Evolutionary conservation across 2,888 invertebrate genomes (phyloP).

Genomic region (Cerastis rubricosa): DNA sequence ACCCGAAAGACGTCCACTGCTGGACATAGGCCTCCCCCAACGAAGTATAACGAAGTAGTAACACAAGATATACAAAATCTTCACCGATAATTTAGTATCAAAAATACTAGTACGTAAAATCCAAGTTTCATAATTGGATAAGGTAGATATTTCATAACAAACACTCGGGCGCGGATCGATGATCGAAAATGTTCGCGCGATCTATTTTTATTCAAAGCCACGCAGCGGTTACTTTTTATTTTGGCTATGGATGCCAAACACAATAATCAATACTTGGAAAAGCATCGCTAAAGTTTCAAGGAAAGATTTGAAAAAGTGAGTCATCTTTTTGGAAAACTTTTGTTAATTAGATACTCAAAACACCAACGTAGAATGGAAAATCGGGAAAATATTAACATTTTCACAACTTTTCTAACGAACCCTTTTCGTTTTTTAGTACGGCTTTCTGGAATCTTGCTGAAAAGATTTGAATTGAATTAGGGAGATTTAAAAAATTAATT

Average conservation of each 20-base stretch:
- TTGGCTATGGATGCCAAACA: conserved; percentile 34
- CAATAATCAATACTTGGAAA: conserved; percentile 31
- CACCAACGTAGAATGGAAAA: not conserved
- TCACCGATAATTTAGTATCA: not conserved
- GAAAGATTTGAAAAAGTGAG: conserved; percentile 1
- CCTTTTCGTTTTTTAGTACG: conserved; percentile 36
- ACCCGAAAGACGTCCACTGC: no score
- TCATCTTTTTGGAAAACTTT: not conserved
- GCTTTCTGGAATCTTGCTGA: not conserved
- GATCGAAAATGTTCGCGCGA: conserved; percentile 13
- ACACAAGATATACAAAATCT: not conserved
- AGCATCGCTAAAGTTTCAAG: conserved; percentile 1
- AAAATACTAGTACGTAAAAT: not conserved
- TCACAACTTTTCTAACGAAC: conserved; percentile 21
- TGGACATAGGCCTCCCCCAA: no score
- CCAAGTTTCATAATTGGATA: conserved; percentile 12
- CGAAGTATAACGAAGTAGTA: no score
- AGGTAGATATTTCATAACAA: conserved; percentile 29
- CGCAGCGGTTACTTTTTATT: conserved; percentile 38
- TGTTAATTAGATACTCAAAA: not conserved
- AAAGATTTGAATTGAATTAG: conserved; percentile 13
- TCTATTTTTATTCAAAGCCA: conserved; percentile 36
- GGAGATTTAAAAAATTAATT: conserved; percentile 5
- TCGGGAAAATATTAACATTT: not conserved
- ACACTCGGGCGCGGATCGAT: not conserved